Base-by-base conservation (phyloP, 2,797 vertebrate species). In the Siniperca undulata region DNA sequence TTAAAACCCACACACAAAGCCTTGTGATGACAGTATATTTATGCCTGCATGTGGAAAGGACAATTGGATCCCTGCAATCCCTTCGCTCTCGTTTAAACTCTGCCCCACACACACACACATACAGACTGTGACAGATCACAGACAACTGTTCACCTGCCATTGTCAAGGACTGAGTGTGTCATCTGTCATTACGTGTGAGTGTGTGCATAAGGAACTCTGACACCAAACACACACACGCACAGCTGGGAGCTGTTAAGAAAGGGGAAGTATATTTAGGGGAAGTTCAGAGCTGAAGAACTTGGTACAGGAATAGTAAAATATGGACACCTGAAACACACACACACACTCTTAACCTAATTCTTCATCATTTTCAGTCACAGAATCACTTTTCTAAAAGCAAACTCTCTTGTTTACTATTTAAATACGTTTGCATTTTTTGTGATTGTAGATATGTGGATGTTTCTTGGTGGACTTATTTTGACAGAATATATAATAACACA, bases 121-220 rank as follows among this genome's bases (percentile, higher is more conserved):
- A 40, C 64, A 40, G 14, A 60, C 50, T 19, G 67, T 84, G 84
- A 88, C 73, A 36, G 78, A 87, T 86, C 74, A 70, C 68, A 81
- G 78, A 89, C 86, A 86, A 82, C 87, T 76, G 85, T 82, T 83
- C 78, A 91, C 83, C 91, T 91, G 89, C 80, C 76, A 34, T 67
- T 46, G 70, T 83, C 78, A 79, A 84, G 65, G 52, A 79, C 81
- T 48, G 64, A 22, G 50, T 55, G 77, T 79, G 76, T 84, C 73
- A 77, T 77, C 50, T 78, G 44, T 80, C 81, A 60, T 71, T 59
- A 27, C 42, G 61, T 61, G 66, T 27, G 48, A 24, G 55, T 17
- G 10, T 74, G 74, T 69, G 58, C 53, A 55, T 52, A 67, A 71
- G 72, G 72, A 77, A 81, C 69, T 58, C 50, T 71, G 24, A 77